Base-by-base conservation (phyloP, 2,888 invertebrate species). In the Drosophila trichaetosa region DNA sequence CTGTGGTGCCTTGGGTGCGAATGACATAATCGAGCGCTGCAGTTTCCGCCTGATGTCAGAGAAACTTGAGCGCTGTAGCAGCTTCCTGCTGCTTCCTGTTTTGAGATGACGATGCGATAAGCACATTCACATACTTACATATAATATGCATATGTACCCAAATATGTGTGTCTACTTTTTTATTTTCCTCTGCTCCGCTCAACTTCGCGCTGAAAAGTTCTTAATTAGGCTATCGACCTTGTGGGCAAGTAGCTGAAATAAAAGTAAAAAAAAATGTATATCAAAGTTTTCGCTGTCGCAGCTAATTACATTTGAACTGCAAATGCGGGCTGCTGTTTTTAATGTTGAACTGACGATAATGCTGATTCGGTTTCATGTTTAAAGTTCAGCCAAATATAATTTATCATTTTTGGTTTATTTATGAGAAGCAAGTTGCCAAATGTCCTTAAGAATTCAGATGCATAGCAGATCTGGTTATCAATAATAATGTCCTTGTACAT, bases 11-110 rank as follows among this genome's bases (percentile, higher is more conserved):
- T 62, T n/a, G 16, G n/a, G n/a, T 75, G 69, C 52, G 62, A 84
- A 87, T 85, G 89, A 84, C 89, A 89, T 89, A 85, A 85, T 85
- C 85, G 85, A 84, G 76, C 68, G 66, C 56, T 87, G 89, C 87
- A 85, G 89, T 71, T 82, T 87, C 85, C 89, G 82, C 63, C 54
- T 38, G 53, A 65, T 51, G 33, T 18, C 67, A 38, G 40, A 64
- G 33, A 62, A 64, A 54, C 70, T 61, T 66, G 31, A 56, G 34
- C n/a, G 62, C 38, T 69, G 53, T 64, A 51, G 49, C 66, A 64
- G 77, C 63, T 71, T 80, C 77, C 77, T 69, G 60, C 63, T 63
- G 63, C 66, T 77, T 80, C 72, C 80, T 64, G 67, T 64, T 38
- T 62, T 64, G 64, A 76, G 76, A 64, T 67, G 78, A 77, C 80